Evolutionary conservation across 2,797 vertebrate species (phyloP).

Genomic region (Tragopan temminckii): DNA sequence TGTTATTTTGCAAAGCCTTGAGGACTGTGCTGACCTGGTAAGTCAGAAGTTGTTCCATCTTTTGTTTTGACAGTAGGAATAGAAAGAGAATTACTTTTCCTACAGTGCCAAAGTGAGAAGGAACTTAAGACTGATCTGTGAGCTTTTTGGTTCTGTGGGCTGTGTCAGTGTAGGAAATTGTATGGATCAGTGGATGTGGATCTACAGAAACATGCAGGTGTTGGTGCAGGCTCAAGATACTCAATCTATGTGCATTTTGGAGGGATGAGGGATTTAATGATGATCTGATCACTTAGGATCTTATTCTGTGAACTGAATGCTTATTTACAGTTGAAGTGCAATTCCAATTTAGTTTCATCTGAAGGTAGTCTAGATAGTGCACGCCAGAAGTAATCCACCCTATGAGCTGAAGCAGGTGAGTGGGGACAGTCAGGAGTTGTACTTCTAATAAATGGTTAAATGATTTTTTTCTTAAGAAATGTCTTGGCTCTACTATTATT

Average conservation of each 20-base stretch:
- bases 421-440: neutral
- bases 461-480: neutral
- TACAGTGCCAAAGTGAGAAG: neutral
- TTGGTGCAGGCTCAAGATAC: neutral
- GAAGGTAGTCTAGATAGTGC: neutral
- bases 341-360: neutral
- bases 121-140: neutral
- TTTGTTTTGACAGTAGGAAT: neutral
- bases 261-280: neutral
- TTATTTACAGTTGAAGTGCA: neutral
- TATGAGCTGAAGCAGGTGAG: neutral
- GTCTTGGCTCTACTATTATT: neutral
- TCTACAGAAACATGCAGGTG: neutral
- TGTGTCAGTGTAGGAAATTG: neutral
- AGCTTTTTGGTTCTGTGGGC: neutral
- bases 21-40: neutral
- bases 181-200: neutral
- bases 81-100: neutral
- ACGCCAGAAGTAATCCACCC: neutral
- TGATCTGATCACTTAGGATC: neutral
- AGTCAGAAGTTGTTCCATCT: constrained; percentile 2
- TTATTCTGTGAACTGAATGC: neutral
- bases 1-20: neutral
- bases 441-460: fast-evolving
- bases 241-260: neutral